Base-by-base conservation (phyloP, 2,797 vertebrate species). In the Coreius guichenoti region DNA sequence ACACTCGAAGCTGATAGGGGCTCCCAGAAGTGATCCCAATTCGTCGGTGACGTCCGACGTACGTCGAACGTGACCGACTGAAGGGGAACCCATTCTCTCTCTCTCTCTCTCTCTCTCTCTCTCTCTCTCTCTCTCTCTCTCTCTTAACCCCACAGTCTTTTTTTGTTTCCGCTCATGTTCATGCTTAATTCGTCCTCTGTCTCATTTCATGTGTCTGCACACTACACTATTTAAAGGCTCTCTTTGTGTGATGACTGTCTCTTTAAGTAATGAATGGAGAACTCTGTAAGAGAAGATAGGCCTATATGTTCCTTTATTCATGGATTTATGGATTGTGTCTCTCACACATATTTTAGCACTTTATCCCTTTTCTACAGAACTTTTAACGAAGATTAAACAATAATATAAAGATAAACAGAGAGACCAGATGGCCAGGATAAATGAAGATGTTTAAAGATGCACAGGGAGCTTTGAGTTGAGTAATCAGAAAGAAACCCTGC, bases 121-220 rank as follows among this genome's bases (percentile, higher is more conserved):
- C 72, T 61, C 70, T 21, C 26, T 58, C 8, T 72, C 45, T 83
- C 73, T 72, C 54, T 85, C 47, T 81, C n/a, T n/a, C n/a, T n/a
- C n/a, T n/a, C n/a, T 3, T 87, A 1, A 29, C 73, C 29, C 47
- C 49, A 45, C 29, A 19, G 17, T 82, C 49, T 11, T 39, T 39
- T 36, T 81, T 29, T 79, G 54, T 43, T 45, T 56, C n/a, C 17
- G 5, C 49, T 80, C 51, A 36, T 85, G 74, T 83, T 26, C 54
- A 12, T 36, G n/a, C 75, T 73, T 67, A 68, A 84, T 84, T 82
- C 70, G 2, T 75, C 73, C 39, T 84, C 72, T 87, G 80, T 79
- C 67, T 84, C 58, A 11, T 43, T 83, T 79, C 67, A 81, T 31
- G 17, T 82, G 14, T 67, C 23, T 19, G 14, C 65, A 19, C 65